These are phyloP conservation scores for Troides oblongomaculatus DNA, from an alignment of 2,888 invertebrate species.

Conservation along the genomic window DNA sequence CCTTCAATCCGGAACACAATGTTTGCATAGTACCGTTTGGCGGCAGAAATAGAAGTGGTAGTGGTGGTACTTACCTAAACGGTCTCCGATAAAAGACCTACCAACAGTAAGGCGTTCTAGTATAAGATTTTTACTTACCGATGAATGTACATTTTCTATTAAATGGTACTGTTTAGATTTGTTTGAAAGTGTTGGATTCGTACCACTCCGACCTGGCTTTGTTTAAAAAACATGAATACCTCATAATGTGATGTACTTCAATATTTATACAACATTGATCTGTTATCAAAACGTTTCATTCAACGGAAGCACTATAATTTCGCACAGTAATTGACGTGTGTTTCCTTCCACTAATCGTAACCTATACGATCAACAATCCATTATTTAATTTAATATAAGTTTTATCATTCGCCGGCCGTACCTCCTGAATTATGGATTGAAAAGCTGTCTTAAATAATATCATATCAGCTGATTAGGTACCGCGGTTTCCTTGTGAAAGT, in stretches of 20 bases:
- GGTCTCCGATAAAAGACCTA: background rate
- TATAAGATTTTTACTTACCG: background rate
- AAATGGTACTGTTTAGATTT: background rate
- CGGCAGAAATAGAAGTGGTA: too few species aligned
- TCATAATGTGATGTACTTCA: background rate
- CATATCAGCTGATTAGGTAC: conserved; percentile 33
- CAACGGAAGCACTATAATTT: conserved; percentile 8
- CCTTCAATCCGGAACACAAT: too few species aligned
- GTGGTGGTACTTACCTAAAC: background rate
- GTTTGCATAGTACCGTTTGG: too few species aligned
- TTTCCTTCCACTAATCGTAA: conserved; percentile 16
- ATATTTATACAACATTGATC: conserved; percentile 6
- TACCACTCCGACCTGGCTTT: background rate
- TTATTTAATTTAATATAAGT: conserved; percentile 18
- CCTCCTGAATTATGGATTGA: conserved; percentile 30
- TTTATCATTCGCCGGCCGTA: conserved; percentile 25
- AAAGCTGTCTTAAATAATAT: conserved; percentile 27
- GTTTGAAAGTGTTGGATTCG: background rate
- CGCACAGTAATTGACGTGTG: conserved; percentile 24
- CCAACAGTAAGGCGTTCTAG: background rate
- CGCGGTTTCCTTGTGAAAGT: conserved; percentile 39
- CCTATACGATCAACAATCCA: conserved; percentile 8
- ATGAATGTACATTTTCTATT: background rate
- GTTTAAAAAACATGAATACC: background rate
- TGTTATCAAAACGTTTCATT: conserved; percentile 10